Conservation (phyloP, 2,797 vertebrate species). For the Crocidura indochinensis region DNA sequence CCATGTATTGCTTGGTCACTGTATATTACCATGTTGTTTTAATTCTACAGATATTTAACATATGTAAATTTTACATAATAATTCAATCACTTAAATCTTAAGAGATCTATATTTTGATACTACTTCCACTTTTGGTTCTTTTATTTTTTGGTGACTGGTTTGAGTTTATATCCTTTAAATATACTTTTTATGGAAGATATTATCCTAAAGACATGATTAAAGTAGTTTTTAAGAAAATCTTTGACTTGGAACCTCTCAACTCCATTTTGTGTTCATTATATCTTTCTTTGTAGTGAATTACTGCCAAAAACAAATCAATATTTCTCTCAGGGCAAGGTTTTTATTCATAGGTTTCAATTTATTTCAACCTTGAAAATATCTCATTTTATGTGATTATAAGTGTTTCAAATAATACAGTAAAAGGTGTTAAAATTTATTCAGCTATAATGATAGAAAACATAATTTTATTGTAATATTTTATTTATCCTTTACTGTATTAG, state of each 20-base stretch:
- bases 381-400: neutral
- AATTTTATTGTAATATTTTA: neutral
- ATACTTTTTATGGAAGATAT: neutral
- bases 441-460: neutral
- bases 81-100: constrained; percentile 9
- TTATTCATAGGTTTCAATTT: neutral
- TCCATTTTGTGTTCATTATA: neutral
- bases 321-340: neutral
- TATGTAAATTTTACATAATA: neutral
- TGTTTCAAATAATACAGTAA: neutral
- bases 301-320: neutral
- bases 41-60: neutral
- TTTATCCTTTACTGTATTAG: neutral
- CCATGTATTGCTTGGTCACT: neutral
- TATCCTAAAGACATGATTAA: neutral
- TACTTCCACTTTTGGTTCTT: neutral
- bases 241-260: neutral
- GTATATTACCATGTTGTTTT: neutral
- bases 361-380: neutral
- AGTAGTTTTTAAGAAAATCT: neutral
- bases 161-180: constrained; percentile 16
- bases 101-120: neutral
- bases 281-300: neutral
- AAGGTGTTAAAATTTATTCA: neutral
- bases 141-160: neutral